Conservation (phyloP, 2,113 vertebrate species). For the Pimephales promelas region DNA sequence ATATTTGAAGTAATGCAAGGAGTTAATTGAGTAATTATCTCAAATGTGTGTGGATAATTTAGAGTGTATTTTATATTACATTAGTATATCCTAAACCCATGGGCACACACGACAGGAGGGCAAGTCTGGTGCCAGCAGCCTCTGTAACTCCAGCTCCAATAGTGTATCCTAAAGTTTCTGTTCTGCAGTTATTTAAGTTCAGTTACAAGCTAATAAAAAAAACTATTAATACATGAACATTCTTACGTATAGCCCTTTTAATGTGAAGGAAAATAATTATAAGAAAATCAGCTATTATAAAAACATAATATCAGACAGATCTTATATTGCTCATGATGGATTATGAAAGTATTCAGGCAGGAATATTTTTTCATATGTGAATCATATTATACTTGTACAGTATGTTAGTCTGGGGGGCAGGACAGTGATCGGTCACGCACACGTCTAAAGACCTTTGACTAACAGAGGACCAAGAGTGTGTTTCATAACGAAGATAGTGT, state of each 20-base stretch:
- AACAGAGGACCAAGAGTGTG: slow-evolving; percentile 1
- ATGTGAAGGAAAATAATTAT: neutral
- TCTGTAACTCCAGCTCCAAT: no score
- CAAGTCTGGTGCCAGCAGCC: no score
- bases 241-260: neutral
- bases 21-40: no score
- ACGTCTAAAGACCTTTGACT: slow-evolving; percentile 8
- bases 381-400: neutral
- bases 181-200: no score
- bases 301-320: neutral
- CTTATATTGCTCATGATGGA: neutral
- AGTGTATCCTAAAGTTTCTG: no score
- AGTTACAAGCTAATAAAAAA: no score
- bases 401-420: slow-evolving; percentile 10
- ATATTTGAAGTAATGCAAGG: no score
- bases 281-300: neutral
- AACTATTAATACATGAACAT: no score
- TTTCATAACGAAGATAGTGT: neutral
- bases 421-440: neutral
- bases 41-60: no score
- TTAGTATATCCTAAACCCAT: no score
- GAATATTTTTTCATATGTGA: neutral
- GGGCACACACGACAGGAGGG: no score
- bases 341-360: neutral
- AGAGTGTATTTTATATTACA: no score